Conservation (phyloP, 2,113 vertebrate species). For the Blennius ocellaris region DNA sequence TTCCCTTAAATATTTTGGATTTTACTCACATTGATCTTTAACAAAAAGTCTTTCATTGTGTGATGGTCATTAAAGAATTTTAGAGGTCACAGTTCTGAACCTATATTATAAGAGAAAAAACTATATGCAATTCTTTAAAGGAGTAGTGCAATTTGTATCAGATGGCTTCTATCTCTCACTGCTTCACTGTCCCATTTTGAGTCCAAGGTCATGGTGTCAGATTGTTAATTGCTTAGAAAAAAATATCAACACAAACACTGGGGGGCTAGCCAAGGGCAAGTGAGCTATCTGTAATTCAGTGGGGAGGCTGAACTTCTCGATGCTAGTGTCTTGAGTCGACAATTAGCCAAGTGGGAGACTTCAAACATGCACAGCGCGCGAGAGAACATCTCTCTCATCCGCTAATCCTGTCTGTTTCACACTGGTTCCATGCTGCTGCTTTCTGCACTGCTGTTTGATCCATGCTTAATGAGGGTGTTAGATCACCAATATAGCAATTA, state of each 20-base stretch:
- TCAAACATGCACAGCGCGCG: conserved; percentile 56
- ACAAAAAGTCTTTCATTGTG: no score
- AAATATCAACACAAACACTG: conserved; percentile 59
- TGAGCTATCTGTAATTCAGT: conserved; percentile 54
- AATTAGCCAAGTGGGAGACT: conserved; percentile 68
- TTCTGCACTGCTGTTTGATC: conserved; percentile 73
- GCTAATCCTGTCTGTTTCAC: conserved; percentile 74
- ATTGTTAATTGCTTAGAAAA: conserved; percentile 62
- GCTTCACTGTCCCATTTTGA: no score
- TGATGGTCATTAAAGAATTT: no score
- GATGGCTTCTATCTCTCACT: no score
- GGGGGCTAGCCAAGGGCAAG: conserved; percentile 63
- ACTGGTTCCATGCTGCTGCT: conserved; percentile 55
- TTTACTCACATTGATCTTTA: no score
- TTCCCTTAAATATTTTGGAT: no score
- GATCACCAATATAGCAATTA: conserved; percentile 73
- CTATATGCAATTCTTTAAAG: no score
- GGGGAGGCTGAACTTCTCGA: conserved; percentile 50
- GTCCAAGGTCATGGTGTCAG: conserved; percentile 50
- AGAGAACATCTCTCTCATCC: conserved; percentile 69
- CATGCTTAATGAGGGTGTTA: conserved; percentile 75
- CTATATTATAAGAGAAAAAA: no score
- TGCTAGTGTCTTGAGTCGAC: conserved; percentile 57
- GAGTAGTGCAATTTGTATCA: no score
- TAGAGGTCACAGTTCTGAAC: no score